Evolutionary conservation across 2,888 invertebrate species (phyloP).

Genomic region (Tolmerus cingulatus): DNA sequence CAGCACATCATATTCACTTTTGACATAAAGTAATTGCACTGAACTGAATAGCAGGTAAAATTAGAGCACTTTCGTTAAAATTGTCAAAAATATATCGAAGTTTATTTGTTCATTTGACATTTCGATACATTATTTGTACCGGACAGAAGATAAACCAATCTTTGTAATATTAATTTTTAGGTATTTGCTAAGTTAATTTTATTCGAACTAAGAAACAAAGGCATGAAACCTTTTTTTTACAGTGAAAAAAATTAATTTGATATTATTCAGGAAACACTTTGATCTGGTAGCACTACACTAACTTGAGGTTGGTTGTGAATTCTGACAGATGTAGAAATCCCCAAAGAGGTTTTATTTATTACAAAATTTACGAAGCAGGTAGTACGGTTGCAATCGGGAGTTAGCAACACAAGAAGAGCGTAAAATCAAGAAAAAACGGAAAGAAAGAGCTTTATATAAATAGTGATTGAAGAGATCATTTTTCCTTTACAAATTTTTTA

Average conservation of each 20-base stretch:
- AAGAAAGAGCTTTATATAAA: neutral
- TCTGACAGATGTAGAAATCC: neutral
- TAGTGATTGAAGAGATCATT: neutral
- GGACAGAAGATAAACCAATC: neutral
- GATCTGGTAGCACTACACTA: neutral
- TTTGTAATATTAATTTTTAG: neutral
- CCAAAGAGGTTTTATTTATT: neutral
- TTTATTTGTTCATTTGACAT: neutral
- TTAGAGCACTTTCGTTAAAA: neutral
- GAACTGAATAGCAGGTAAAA: neutral
- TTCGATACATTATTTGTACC: neutral
- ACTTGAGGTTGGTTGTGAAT: neutral
- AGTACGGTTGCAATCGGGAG: neutral
- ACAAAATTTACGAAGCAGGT: neutral
- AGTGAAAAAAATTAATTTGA: no score
- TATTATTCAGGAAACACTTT: neutral
- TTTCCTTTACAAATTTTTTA: neutral
- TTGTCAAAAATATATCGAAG: neutral
- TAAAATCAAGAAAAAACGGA: neutral
- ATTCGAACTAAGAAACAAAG: no score
- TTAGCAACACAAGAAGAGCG: neutral
- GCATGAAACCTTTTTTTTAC: no score
- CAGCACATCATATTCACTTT: conserved; percentile 35
- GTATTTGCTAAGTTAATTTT: no score
- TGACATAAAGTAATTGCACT: neutral